Conservation (phyloP, 1,140 invertebrate species). For the Drosophila micromelanica region DNA sequence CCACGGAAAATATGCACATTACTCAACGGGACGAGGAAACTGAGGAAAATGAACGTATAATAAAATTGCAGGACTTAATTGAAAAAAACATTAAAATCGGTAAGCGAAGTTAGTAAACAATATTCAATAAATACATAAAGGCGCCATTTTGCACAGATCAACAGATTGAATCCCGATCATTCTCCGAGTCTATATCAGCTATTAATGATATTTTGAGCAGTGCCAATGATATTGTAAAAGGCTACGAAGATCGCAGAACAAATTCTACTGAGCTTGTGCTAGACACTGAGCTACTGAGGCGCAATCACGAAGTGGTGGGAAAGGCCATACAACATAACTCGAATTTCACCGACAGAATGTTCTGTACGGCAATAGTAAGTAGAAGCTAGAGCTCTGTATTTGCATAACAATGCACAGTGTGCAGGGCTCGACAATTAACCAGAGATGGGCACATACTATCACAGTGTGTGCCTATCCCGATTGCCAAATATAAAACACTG, state of each 20-base stretch:
- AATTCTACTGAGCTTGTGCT: constrained; percentile 59
- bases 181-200: constrained; percentile 52
- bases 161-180: constrained; percentile 48
- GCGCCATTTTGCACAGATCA: constrained; percentile 32
- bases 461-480: neutral
- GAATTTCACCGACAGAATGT: constrained; percentile 56
- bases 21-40: constrained; percentile 3
- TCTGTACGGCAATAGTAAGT: constrained; percentile 58
- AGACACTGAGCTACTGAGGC: constrained; percentile 60
- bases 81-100: constrained; percentile 64
- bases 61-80: constrained; percentile 56
- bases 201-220: constrained; percentile 46
- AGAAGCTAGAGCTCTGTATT: neutral
- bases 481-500: neutral
- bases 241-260: constrained; percentile 44
- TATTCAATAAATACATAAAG: neutral
- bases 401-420: neutral
- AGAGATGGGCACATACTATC: neutral
- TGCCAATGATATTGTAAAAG: constrained; percentile 53
- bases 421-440: neutral
- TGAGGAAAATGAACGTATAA: constrained; percentile 38
- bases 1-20: neutral
- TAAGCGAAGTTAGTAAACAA: constrained; percentile 8
- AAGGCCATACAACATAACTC: constrained; percentile 60
- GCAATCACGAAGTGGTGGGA: constrained; percentile 58